A percentile compares a stretch with the other conserved stretches of the same genome.
Conservation (phyloP, 2,113 vertebrate species). For the Mormoops blainvillei region DNA sequence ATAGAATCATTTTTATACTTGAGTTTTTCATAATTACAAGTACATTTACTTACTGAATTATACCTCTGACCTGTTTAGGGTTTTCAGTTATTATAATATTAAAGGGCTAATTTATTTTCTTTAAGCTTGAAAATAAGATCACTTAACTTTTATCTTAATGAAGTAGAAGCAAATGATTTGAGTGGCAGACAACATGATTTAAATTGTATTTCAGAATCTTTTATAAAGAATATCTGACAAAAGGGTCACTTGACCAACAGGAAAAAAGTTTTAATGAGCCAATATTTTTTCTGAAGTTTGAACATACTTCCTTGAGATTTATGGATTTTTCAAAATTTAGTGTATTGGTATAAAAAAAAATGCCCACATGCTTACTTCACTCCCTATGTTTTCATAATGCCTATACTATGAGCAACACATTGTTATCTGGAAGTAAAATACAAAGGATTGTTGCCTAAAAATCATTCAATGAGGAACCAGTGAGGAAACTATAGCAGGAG, state of each 20-base stretch:
- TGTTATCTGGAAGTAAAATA: not conserved
- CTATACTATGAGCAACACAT: not conserved
- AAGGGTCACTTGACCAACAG: not conserved
- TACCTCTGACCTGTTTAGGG: slow-evolving; percentile 50
- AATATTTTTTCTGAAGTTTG: not conserved
- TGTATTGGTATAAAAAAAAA: not conserved
- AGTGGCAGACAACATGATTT: not conserved
- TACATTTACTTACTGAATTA: slow-evolving; percentile 9
- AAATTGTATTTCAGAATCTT: not conserved
- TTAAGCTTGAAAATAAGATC: slow-evolving; percentile 46
- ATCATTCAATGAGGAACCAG: not conserved
- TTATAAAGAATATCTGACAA: not conserved
- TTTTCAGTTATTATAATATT: slow-evolving; percentile 47
- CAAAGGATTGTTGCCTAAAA: not conserved
- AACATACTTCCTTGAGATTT: not conserved
- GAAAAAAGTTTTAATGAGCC: not conserved
- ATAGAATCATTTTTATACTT: not conserved
- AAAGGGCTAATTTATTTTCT: slow-evolving; percentile 40
- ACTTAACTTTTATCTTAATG: slow-evolving; percentile 49
- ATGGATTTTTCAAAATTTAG: not conserved
- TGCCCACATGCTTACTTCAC: not conserved
- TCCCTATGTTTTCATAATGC: not conserved
- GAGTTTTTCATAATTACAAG: not conserved
- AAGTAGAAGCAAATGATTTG: slow-evolving; percentile 30
- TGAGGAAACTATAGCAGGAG: not conserved